These are phyloP conservation scores for Drosophila baimaii DNA, from an alignment of 1,140 invertebrate genomes.

Conservation along the genomic window DNA sequence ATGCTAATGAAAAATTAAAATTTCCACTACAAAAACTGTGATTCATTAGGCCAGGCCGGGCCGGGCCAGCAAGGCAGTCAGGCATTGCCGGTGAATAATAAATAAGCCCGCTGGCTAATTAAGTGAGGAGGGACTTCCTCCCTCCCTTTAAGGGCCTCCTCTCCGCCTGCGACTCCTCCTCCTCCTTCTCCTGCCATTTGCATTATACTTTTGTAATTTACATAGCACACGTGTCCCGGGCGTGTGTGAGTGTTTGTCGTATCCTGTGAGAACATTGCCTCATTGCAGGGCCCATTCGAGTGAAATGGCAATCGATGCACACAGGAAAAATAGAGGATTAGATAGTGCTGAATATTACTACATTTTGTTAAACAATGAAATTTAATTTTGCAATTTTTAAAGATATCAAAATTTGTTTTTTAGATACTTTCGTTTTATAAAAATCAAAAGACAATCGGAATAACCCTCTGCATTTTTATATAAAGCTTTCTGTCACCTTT, in stretches of 20 bases:
- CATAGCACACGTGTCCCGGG: constrained; percentile 66
- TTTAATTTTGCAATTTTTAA: no score
- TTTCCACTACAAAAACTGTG: constrained; percentile 80
- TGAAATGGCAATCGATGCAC: constrained; percentile 73
- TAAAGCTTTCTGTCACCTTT: no score
- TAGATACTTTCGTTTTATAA: no score
- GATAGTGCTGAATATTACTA: no score
- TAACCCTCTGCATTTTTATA: no score
- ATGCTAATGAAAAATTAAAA: constrained; percentile 82
- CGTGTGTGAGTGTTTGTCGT: background rate
- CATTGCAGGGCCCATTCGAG: constrained; percentile 55
- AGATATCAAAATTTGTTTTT: no score
- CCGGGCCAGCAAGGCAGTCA: constrained; percentile 19
- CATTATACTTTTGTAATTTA: constrained; percentile 79
- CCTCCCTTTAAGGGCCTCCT: background rate
- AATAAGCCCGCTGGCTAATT: constrained; percentile 79
- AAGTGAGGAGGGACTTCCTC: constrained; percentile 62
- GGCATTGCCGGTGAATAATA: constrained; percentile 78
- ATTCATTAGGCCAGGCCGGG: constrained; percentile 66
- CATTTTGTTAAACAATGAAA: no score
- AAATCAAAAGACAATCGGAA: no score
- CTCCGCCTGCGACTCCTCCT: background rate
- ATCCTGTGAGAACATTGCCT: constrained; percentile 62
- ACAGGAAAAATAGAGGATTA: background rate
- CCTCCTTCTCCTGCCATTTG: constrained; percentile 23